phyloP scores from a whole-genome alignment of 30 jellyfish, hydroid and myxozoan species.

The Hydractinia echinata region DNA sequence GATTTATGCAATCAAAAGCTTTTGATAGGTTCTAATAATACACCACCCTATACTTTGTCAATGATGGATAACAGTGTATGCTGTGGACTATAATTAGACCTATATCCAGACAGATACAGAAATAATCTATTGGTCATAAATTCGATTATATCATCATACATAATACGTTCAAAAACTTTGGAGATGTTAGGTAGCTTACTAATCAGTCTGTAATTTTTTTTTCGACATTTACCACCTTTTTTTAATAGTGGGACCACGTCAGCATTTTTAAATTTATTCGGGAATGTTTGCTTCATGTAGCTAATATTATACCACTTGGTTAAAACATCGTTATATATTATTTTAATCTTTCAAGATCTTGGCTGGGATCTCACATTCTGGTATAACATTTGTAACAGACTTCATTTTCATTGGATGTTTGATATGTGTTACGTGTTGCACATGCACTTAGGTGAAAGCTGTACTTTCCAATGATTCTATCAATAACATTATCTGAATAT shows the following conservation, averaged over 20 bases:
- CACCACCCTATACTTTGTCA: neutral
- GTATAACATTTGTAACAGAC: neutral
- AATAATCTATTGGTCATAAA: neutral
- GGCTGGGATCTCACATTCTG: neutral
- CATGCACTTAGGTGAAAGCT: neutral
- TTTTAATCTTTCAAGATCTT: neutral
- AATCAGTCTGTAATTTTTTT: neutral
- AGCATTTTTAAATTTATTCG: neutral
- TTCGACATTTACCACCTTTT: neutral
- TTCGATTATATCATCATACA: neutral
- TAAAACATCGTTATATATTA: neutral
- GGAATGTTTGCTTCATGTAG: neutral
- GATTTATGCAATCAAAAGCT: too few relatives aligned
- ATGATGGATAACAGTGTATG: constrained; percentile 15
- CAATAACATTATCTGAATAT: neutral
- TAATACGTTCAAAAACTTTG: neutral
- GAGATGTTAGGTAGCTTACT: neutral
- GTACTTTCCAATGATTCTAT: neutral
- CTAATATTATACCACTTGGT: neutral
- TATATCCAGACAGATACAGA: neutral
- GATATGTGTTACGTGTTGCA: too few relatives aligned
- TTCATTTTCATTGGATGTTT: too few relatives aligned
- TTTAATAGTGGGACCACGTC: neutral
- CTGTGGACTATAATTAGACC: constrained; percentile 19
- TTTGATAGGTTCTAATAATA: constrained; percentile 2